Base-by-base conservation (phyloP, 1,140 invertebrate species). In the Glomeris maerens region DNA sequence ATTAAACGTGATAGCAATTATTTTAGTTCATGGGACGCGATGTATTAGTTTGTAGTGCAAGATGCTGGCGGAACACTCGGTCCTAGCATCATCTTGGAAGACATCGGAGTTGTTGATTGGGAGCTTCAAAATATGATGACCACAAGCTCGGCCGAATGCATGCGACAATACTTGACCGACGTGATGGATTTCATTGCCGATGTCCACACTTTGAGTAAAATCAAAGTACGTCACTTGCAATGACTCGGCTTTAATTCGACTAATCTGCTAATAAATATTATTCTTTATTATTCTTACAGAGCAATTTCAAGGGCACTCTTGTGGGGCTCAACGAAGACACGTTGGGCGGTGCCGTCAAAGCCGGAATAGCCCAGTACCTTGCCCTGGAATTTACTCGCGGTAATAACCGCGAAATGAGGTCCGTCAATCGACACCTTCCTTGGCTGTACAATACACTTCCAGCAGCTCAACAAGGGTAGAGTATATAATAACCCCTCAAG, bases 151-250 rank as follows among this genome's bases (percentile, higher is more conserved):
- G 82, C 86, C 0, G 95, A 98, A 66, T 92, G 87, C 62, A 81
- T 98, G 77, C 74, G 85, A 45, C 83, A 84, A 52, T 85, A 96
- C 63, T 73, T 98, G 4, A 78, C 77, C n/a, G 95, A 98, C 66
- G 82, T 91, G 47, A 72, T 98, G 14, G 94, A 98, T 46, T 95
- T 98, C 64, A 74, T 98, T 53, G 80, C 86, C 10, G 95, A 99
- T 67, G 85, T 97, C 58, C 92, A 98, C 62, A 90, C 93, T 0
- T 75, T 98, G 39, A 90, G 83, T 49, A 97, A 95, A 76, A 82
- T 98, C 25, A 98, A 98, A 78, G 89, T 92, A 68, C 28, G 20
- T 28, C 21, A 50, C 13, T 50, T 50, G 5, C 29, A 14, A 3
- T 13, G 17, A 36, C 21, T 41, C n/a, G n/a, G 17, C 17, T 48